Percentiles rank a stretch among this genome's conserved stretches.
Conservation (phyloP, 2,888 invertebrate genomes). For the Lutraria lutraria region DNA sequence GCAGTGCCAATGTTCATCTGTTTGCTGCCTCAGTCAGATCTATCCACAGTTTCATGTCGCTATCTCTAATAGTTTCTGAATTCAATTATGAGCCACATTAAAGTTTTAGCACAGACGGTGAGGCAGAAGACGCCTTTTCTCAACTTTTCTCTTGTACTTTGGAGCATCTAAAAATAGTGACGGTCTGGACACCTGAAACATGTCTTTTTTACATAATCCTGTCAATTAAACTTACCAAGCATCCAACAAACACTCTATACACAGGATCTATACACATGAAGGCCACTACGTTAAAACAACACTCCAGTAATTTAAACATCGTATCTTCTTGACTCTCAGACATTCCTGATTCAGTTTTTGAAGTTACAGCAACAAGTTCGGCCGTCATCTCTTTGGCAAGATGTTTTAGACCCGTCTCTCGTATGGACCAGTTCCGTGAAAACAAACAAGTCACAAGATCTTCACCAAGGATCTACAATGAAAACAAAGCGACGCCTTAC, state of each 20-base stretch:
- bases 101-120: no score
- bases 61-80: no score
- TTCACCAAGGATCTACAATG: constrained; percentile 85
- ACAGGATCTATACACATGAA: constrained; percentile 87
- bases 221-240: constrained; percentile 83
- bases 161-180: no score
- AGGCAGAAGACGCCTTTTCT: no score
- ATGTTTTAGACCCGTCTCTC: constrained; percentile 85
- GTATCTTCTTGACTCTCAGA: constrained; percentile 76
- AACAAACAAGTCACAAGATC: constrained; percentile 87
- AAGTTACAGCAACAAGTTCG: constrained; percentile 79
- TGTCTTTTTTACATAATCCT: no score
- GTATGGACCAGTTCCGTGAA: constrained; percentile 86
- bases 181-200: no score
- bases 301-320: constrained; percentile 83
- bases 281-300: constrained; percentile 86
- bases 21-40: no score
- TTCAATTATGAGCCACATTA: no score
- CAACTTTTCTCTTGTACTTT: no score
- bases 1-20: no score
- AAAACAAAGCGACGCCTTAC: not conserved
- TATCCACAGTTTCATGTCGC: no score
- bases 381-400: constrained; percentile 83
- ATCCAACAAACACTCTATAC: constrained; percentile 87
- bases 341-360: constrained; percentile 80